phyloP scores from a whole-genome alignment of 2,888 invertebrate genomes.

The Seira ritae region DNA sequence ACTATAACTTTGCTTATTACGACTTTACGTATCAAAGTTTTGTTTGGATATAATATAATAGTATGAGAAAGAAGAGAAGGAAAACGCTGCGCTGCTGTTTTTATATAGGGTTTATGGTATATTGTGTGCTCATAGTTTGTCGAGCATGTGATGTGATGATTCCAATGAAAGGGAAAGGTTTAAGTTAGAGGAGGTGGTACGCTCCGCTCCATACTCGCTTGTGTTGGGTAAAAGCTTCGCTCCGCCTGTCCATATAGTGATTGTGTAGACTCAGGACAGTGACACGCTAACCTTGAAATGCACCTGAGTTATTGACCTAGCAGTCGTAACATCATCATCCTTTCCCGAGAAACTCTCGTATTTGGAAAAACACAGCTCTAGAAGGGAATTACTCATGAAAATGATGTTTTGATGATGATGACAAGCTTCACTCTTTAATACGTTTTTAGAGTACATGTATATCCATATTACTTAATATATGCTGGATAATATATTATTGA shows the following conservation, averaged over 20 bases:
- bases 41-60: not conserved
- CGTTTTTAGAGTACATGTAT: too few relatives aligned
- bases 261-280: conserved; percentile 63
- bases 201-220: not conserved
- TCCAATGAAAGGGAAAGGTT: conserved; percentile 64
- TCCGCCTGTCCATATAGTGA: conserved; percentile 62
- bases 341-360: not conserved
- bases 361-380: conserved; percentile 21
- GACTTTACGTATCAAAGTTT: conserved; percentile 13
- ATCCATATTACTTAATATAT: too few relatives aligned
- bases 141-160: conserved; percentile 33
- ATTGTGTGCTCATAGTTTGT: not conserved
- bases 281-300: conserved; percentile 74
- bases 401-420: conserved; percentile 21
- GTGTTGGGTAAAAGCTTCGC: conserved; percentile 27
- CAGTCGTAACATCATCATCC: conserved; percentile 33
- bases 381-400: not conserved
- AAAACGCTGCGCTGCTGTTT: conserved; percentile 8
- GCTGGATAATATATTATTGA: too few relatives aligned
- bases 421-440: not conserved
- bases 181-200: conserved; percentile 44
- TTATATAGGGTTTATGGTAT: conserved; percentile 33
- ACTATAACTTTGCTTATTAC: not conserved
- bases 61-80: too few relatives aligned
- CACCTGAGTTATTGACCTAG: conserved; percentile 73